A percentile compares a stretch with the other conserved stretches of the same genome.
These are phyloP conservation scores for Toxostoma redivivum DNA, from an alignment of 2,113 vertebrate species.

Conservation along the genomic window DNA sequence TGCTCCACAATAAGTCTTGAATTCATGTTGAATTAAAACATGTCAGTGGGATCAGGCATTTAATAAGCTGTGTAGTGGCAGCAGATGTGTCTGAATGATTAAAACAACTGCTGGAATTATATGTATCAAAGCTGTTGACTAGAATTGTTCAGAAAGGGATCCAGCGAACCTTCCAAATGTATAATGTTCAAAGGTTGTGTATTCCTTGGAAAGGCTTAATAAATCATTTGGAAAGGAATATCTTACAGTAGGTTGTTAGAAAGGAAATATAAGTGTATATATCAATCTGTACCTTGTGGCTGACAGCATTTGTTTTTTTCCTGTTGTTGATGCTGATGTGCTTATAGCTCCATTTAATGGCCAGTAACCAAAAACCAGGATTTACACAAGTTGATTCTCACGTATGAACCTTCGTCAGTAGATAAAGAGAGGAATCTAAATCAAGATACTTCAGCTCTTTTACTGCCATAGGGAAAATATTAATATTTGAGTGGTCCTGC, in stretches of 20 bases:
- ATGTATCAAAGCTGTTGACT: not conserved
- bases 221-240: not conserved
- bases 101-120: not conserved
- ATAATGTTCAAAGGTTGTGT: not conserved
- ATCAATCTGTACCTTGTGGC: not conserved
- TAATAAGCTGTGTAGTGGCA: not conserved
- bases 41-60: not conserved
- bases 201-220: not conserved
- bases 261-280: not conserved
- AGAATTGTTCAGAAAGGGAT: not conserved
- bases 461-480: not conserved
- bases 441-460: not conserved
- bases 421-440: not conserved
- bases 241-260: not conserved
- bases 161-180: not conserved
- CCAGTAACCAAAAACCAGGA: not conserved
- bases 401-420: not conserved
- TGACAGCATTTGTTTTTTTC: not conserved
- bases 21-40: not conserved
- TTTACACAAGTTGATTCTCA: not conserved
- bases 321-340: not conserved
- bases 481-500: not conserved
- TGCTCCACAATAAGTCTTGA: not conserved
- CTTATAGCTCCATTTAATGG: not conserved
- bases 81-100: not conserved